These are phyloP conservation scores for Salminus brasiliensis DNA, from an alignment of 2,113 vertebrate species.

Conservation along the genomic window DNA sequence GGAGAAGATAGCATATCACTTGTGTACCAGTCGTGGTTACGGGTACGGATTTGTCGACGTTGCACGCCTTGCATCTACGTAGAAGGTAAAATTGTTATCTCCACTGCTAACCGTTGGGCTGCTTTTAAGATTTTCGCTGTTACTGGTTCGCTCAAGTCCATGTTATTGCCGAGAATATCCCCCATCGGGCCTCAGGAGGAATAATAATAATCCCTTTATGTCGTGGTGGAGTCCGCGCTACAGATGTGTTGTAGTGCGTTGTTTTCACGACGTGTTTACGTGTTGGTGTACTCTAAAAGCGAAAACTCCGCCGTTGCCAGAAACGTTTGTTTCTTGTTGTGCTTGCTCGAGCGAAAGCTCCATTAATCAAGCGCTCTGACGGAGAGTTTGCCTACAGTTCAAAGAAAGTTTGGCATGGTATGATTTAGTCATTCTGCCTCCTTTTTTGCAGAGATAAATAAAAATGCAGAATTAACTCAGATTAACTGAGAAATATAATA, in stretches of 20 bases:
- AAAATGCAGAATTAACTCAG: no score
- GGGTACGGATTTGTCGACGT: conserved; percentile 6
- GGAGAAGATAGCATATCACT: neutral
- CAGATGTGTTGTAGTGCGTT: neutral
- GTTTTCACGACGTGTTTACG: neutral
- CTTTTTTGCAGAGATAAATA: neutral
- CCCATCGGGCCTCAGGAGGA: neutral
- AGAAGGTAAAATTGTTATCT: conserved; percentile 53
- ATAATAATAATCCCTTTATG: neutral
- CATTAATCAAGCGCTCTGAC: neutral
- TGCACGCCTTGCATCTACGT: conserved; percentile 16
- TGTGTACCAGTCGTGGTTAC: neutral
- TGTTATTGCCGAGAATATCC: conserved; percentile 21
- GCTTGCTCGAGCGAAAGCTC: neutral
- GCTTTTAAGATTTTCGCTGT: neutral
- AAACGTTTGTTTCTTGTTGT: neutral
- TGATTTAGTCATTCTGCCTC: neutral
- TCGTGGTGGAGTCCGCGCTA: neutral
- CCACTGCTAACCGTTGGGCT: neutral
- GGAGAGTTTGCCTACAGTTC: neutral
- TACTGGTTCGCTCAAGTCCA: conserved; percentile 7
- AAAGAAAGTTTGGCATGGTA: neutral
- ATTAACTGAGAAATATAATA: neutral
- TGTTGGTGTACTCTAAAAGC: neutral
- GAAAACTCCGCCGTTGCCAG: neutral